Base-by-base conservation (phyloP, 2,888 invertebrate genomes). In the Nomada hirtipes region DNA sequence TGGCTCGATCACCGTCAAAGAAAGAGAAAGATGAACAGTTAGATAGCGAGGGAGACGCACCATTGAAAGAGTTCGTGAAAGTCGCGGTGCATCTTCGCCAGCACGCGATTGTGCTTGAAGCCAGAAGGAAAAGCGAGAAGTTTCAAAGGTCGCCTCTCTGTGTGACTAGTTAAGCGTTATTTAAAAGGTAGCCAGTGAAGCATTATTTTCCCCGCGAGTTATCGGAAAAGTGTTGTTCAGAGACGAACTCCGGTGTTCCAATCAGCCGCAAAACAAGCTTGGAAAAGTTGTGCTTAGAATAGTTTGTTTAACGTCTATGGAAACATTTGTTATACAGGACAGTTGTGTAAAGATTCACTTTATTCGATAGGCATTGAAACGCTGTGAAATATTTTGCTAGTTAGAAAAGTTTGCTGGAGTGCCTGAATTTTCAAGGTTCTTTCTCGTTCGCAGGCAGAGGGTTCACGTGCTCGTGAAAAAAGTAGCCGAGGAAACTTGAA, bases 41-140 rank as follows among this genome's bases (percentile, higher is more conserved):
- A 36, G 36, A 36, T 36, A 36, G 36, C 7, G 47, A 13, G 47
- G 15, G 47, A 53, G 47, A n/a, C 65, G 76, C 55, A 26, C 13
- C 63, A 53, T 69, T 74, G 75, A 82, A 84, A 74, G 74, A 71
- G 73, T 72, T 47, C 68, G 74, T 71, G 77, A 86, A 82, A 84
- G 84, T 79, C 61, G 65, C 42, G 52, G 63, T 23, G 76, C 61
- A 53, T 73, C 69, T 52, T 68, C 44, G 50, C 44, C 18, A 9
- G 60, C 70, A 64, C 68, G 60, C 53, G 68, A 52, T 53, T 61
- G n/a, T 47, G 29, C 57, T 29, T 53, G 13, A 4, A 20, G 10
- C 26, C 20, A 42, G n/a, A 15, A 18, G 18, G 69, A 63, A 50
- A 55, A 82, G 68, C 53, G 67, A 60, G 42, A 65, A 60, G 76